phyloP scores from a whole-genome alignment of 2,113 vertebrate species.

The Calidris pugnax region DNA sequence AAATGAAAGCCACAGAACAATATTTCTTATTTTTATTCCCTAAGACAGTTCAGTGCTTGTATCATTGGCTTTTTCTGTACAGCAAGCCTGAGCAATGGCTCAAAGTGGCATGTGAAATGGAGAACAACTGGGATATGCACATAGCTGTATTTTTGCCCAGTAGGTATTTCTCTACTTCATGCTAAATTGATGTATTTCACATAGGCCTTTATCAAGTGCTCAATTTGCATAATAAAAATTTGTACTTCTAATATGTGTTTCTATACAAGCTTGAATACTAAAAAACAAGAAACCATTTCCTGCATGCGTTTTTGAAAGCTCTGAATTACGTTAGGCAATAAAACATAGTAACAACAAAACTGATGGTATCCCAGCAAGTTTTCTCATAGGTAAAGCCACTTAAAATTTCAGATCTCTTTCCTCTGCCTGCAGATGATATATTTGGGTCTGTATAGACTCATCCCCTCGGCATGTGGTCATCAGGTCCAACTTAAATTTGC shows the following conservation, averaged over 20 bases:
- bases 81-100: neutral
- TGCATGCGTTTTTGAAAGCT: neutral
- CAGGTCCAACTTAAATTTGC: neutral
- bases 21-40: neutral
- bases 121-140: neutral
- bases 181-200: neutral
- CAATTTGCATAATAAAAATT: neutral
- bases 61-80: neutral
- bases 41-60: neutral
- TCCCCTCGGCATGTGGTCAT: rapidly evolving
- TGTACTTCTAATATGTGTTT: neutral
- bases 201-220: neutral
- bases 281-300: neutral
- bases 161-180: neutral
- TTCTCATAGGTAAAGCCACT: neutral
- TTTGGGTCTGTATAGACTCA: neutral
- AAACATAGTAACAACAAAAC: neutral
- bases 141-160: neutral
- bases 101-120: neutral
- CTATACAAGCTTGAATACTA: neutral
- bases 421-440: neutral
- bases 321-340: neutral
- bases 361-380: neutral
- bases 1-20: neutral
- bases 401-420: neutral